These are phyloP conservation scores for Megaustenia siamemsis DNA, from an alignment of 2,888 invertebrate species.

Conservation along the genomic window DNA sequence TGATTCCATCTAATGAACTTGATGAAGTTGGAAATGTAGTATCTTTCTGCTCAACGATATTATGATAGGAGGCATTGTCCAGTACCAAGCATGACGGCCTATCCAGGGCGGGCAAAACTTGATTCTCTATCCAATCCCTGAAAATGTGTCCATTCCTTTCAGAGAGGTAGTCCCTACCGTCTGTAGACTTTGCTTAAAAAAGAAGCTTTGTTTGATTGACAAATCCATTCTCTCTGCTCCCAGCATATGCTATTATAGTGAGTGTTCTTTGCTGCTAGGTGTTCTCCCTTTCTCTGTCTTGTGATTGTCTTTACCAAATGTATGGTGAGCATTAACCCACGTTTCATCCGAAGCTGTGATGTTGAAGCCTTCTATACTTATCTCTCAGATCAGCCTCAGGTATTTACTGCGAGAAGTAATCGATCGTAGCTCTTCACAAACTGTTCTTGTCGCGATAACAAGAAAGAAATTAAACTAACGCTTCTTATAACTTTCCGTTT, in stretches of 20 bases:
- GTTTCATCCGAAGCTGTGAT: too few relatives aligned
- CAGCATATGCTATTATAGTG: neutral
- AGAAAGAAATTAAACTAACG: too few relatives aligned
- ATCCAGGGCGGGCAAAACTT: neutral
- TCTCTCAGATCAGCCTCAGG: too few relatives aligned
- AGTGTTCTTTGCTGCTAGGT: neutral
- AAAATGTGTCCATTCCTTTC: neutral
- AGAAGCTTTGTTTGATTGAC: neutral
- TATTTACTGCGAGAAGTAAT: too few relatives aligned
- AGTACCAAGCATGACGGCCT: neutral
- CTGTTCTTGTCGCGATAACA: too few relatives aligned
- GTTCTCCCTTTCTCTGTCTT: neutral
- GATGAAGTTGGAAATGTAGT: neutral
- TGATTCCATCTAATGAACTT: neutral
- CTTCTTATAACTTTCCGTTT: too few relatives aligned
- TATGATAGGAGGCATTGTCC: slow-evolving; percentile 19
- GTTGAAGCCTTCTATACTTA: too few relatives aligned
- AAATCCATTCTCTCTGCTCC: neutral
- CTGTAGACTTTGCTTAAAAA: neutral
- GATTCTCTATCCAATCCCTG: neutral
- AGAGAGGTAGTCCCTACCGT: neutral
- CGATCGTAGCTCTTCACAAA: too few relatives aligned
- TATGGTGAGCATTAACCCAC: too few relatives aligned
- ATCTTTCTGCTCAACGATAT: neutral
- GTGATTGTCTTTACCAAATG: neutral